phyloP scores from a whole-genome alignment of 2,113 vertebrate genomes.

The Cariama cristata region DNA sequence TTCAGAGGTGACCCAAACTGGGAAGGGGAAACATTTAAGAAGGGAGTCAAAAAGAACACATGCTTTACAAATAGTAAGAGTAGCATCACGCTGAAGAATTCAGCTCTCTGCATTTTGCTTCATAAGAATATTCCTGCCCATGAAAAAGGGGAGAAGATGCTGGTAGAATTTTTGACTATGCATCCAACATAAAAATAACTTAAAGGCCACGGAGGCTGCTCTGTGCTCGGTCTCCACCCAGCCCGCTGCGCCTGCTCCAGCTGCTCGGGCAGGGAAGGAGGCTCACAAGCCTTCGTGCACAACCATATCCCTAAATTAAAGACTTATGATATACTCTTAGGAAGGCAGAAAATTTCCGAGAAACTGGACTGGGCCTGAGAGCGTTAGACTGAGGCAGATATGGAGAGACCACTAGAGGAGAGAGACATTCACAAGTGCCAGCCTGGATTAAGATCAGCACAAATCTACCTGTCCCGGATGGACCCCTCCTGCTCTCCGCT shows the following conservation, averaged over 20 bases:
- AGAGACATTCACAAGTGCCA: neutral
- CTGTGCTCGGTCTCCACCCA: neutral
- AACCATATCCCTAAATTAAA: neutral
- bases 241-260: neutral
- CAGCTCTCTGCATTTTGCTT: neutral
- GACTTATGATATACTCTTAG: neutral
- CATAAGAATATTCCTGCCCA: neutral
- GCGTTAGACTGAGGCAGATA: neutral
- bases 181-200: neutral
- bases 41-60: neutral
- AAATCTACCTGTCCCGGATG: neutral
- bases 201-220: neutral
- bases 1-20: neutral
- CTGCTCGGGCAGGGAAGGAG: neutral
- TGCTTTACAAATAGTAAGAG: neutral
- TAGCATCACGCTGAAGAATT: neutral
- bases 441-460: neutral
- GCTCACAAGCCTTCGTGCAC: fast-evolving
- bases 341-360: neutral
- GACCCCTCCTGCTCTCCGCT: neutral
- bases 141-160: neutral
- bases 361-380: neutral
- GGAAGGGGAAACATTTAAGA: neutral
- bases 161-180: neutral
- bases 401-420: neutral